Evolutionary conservation across 2,888 invertebrate species (phyloP).

Genomic region (Microctonus aethiopoides): DNA sequence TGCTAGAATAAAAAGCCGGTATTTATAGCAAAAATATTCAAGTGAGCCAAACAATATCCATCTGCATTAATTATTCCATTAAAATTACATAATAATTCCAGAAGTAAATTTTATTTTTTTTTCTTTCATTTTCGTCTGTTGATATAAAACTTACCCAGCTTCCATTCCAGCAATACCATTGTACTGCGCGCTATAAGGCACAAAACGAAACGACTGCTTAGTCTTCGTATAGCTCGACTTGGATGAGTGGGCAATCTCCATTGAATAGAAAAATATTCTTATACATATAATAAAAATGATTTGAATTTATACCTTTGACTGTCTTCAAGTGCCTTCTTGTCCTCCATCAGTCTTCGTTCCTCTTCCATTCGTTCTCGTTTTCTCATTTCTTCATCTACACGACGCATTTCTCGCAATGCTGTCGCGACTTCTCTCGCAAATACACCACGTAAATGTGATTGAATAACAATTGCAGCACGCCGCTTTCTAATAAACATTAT

Average conservation of each 20-base stretch:
- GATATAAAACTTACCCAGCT: slow-evolving; percentile 68
- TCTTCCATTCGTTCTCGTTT: slow-evolving; percentile 81
- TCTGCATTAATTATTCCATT: background rate
- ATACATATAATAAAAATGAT: background rate
- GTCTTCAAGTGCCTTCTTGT: slow-evolving; percentile 73
- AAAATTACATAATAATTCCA: slow-evolving; percentile 10
- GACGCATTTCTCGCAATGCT: slow-evolving; percentile 86
- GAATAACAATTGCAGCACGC: slow-evolving; percentile 87
- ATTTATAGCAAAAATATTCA: background rate
- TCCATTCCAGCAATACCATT: slow-evolving; percentile 70
- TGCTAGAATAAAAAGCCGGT: slow-evolving; percentile 7
- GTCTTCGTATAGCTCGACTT: slow-evolving; percentile 27
- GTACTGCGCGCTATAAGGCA: slow-evolving; percentile 69
- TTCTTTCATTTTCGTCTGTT: slow-evolving; percentile 12
- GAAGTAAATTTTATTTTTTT: background rate
- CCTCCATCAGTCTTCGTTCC: slow-evolving; percentile 72
- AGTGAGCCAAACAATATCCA: background rate
- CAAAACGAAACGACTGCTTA: slow-evolving; percentile 50
- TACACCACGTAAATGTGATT: slow-evolving; percentile 87
- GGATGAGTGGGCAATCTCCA: slow-evolving; percentile 9
- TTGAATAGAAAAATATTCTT: slow-evolving; percentile 3
- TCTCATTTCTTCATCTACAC: slow-evolving; percentile 88
- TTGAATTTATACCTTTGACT: slow-evolving; percentile 70
- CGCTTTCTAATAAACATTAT: slow-evolving; percentile 83
- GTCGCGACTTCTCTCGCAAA: slow-evolving; percentile 91